Conservation (phyloP, 1,140 invertebrate genomes). For the Drosophila asahinai region DNA sequence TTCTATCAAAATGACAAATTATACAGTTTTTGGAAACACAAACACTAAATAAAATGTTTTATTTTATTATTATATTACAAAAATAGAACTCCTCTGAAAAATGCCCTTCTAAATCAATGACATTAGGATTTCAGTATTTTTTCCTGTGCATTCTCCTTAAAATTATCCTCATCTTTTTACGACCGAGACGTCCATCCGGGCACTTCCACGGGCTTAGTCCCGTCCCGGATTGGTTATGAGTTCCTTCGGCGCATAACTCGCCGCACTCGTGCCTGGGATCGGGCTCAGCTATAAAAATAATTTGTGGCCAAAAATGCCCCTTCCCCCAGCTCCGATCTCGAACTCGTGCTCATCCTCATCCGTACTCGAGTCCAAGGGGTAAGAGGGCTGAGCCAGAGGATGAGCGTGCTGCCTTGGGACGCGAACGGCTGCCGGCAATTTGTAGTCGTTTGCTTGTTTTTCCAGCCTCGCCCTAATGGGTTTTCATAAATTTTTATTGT, state of each 20-base stretch:
- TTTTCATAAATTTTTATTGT: conserved; percentile 83
- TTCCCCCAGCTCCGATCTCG: conserved; percentile 25
- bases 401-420: conserved; percentile 27
- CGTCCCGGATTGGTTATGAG: conserved; percentile 53
- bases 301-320: conserved; percentile 71
- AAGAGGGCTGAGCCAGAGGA: conserved; percentile 10
- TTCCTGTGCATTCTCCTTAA: conserved; percentile 1
- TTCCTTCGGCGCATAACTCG: conserved; percentile 68
- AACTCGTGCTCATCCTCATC: conserved; percentile 14
- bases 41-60: too few relatives aligned
- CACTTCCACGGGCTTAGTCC: conserved; percentile 62
- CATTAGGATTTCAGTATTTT: neutral
- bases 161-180: conserved; percentile 57
- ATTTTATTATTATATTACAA: too few relatives aligned
- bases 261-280: conserved; percentile 67
- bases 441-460: conserved; percentile 79
- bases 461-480: conserved; percentile 71
- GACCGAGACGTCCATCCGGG: conserved; percentile 61
- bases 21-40: too few relatives aligned
- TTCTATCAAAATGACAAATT: too few relatives aligned
- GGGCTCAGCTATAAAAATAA: conserved; percentile 80
- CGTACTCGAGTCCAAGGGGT: conserved; percentile 41
- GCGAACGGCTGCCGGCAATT: conserved; percentile 69
- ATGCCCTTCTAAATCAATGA: too few relatives aligned
- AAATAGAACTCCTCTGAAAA: too few relatives aligned